Percentiles rank a stretch among this genome's conserved stretches.
These are phyloP conservation scores for Chlorops oryzae DNA, from an alignment of 1,140 invertebrate genomes.

Conservation along the genomic window DNA sequence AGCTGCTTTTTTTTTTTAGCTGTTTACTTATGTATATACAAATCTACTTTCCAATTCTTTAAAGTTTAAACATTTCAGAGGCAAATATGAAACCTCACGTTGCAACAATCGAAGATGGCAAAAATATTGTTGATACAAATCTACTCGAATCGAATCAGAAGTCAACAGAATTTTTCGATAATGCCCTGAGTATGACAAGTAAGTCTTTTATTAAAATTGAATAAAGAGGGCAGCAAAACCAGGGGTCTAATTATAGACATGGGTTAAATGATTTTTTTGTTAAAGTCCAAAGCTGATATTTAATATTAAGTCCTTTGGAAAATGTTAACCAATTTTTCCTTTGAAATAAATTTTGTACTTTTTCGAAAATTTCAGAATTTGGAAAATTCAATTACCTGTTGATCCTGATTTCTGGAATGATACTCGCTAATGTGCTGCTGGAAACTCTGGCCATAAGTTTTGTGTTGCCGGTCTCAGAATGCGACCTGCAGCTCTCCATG, in stretches of 20 bases:
- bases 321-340: too few relatives aligned
- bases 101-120: conserved; percentile 11
- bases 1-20: too few relatives aligned
- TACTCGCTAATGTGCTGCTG: conserved; percentile 55
- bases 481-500: conserved; percentile 57
- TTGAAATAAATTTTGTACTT: too few relatives aligned
- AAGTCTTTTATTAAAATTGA: too few relatives aligned
- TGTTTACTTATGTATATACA: too few relatives aligned
- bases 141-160: conserved; percentile 1
- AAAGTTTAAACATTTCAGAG: too few relatives aligned
- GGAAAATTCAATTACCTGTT: conserved; percentile 60
- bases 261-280: too few relatives aligned
- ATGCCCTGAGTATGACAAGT: conserved; percentile 13
- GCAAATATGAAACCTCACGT: conserved; percentile 10
- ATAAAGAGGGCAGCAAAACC: too few relatives aligned
- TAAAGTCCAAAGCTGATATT: too few relatives aligned
- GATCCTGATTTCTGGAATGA: conserved; percentile 52
- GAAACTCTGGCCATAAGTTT: conserved; percentile 57
- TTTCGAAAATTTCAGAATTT: conserved; percentile 45
- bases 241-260: too few relatives aligned
- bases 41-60: too few relatives aligned
- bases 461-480: conserved; percentile 60
- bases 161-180: conserved; percentile 15
- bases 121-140: conserved; percentile 2
- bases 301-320: too few relatives aligned